Evolutionary conservation across 2,113 vertebrate species (phyloP).

Genomic region (Morone saxatilis): DNA sequence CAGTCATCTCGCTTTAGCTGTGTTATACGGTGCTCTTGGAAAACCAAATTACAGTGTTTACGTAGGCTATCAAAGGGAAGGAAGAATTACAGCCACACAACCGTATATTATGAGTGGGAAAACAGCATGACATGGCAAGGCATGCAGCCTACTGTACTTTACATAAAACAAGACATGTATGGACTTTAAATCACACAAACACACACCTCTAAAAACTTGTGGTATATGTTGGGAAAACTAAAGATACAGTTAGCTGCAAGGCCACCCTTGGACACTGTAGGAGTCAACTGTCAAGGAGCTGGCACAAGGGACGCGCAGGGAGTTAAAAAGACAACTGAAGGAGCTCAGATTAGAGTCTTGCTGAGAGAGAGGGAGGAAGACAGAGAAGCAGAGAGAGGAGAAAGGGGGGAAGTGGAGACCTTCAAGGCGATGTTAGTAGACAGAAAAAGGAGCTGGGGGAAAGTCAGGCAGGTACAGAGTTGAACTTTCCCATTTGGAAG

Average conservation of each 20-base stretch:
- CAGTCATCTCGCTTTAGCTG: constrained; percentile 32
- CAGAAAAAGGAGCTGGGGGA: constrained; percentile 6
- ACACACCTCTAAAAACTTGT: constrained; percentile 36
- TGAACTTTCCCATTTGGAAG: constrained; percentile 6
- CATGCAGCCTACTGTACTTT: constrained; percentile 45
- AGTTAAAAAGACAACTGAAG: constrained; percentile 81
- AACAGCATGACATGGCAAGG: constrained; percentile 61
- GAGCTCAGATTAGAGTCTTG: constrained; percentile 61
- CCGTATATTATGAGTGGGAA: constrained; percentile 67
- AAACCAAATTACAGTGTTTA: constrained; percentile 80
- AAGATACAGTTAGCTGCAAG: constrained; percentile 26
- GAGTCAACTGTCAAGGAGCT: constrained; percentile 86
- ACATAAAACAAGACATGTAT: constrained; percentile 46
- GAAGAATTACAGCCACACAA: constrained; percentile 70
- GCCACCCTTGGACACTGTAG: constrained; percentile 43
- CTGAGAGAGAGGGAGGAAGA: constrained; percentile 1
- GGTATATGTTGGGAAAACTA: constrained; percentile 63
- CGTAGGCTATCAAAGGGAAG: constrained; percentile 67
- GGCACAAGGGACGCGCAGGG: constrained; percentile 82
- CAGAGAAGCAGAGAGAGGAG: constrained; percentile 10
- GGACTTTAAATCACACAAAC: constrained; percentile 37
- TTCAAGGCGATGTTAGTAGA: constrained; percentile 26
- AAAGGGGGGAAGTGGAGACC: not conserved
- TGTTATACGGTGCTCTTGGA: constrained; percentile 56
- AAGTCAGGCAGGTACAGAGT: constrained; percentile 4